These are phyloP conservation scores for Saxidomus purpurata DNA, from an alignment of 1,140 invertebrate species.

Conservation along the genomic window DNA sequence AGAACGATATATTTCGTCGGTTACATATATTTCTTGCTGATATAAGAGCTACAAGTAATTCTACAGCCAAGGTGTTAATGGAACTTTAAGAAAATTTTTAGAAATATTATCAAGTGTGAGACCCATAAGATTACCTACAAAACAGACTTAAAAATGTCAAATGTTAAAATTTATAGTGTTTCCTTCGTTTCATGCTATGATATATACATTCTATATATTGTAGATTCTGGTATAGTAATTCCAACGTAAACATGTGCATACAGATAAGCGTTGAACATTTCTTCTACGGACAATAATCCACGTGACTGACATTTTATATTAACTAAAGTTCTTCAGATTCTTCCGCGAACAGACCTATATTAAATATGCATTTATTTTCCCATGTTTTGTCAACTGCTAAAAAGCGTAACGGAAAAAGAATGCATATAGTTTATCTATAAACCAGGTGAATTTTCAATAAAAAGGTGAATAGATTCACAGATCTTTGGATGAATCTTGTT, in stretches of 20 bases:
- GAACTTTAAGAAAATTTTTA: too few relatives aligned
- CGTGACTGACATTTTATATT: conserved; percentile 19
- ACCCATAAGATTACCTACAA: too few relatives aligned
- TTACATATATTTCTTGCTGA: too few relatives aligned
- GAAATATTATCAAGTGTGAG: too few relatives aligned
- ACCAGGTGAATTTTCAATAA: conserved; percentile 1
- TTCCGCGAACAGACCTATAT: neutral
- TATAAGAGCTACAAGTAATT: too few relatives aligned
- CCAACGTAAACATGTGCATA: neutral
- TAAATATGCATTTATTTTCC: conserved; percentile 46
- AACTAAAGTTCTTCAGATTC: conserved; percentile 1
- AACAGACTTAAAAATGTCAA: too few relatives aligned
- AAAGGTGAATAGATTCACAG: neutral
- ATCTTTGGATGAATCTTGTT: neutral
- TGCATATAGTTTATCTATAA: neutral
- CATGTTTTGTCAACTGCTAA: conserved; percentile 25
- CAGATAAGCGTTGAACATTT: neutral
- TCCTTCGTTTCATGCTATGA: too few relatives aligned
- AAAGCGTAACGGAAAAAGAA: conserved; percentile 20
- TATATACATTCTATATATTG: too few relatives aligned
- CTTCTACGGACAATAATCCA: neutral
- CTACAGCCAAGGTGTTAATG: too few relatives aligned
- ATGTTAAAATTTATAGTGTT: too few relatives aligned
- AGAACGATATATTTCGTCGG: too few relatives aligned
- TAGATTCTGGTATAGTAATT: neutral